Conservation (phyloP, 2,888 invertebrate species). For the Heteromurus nitidus region DNA sequence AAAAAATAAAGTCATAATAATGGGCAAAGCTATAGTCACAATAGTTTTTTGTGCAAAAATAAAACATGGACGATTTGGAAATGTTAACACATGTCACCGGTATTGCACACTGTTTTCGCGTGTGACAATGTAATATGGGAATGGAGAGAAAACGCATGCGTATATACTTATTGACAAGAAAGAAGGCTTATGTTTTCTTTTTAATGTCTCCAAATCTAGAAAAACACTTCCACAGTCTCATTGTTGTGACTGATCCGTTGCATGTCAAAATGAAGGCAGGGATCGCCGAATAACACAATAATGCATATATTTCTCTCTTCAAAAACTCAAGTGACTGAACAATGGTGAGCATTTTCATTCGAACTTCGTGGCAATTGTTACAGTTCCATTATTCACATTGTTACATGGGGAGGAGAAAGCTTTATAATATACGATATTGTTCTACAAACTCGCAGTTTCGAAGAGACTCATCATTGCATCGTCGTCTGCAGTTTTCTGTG, state of each 20-base stretch:
- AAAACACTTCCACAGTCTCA: too few species aligned
- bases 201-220: too few species aligned
- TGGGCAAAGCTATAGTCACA: too few species aligned
- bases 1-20: too few species aligned
- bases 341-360: not conserved
- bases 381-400: not conserved
- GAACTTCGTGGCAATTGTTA: not conserved
- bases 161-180: too few species aligned
- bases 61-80: not conserved
- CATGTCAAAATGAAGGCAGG: not conserved
- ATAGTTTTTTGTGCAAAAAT: not conserved
- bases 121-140: too few species aligned
- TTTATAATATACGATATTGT: constrained; percentile 41
- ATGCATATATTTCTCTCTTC: too few species aligned
- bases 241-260: too few species aligned
- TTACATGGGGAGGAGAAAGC: constrained; percentile 26
- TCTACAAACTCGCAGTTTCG: constrained; percentile 17
- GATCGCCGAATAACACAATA: too few species aligned
- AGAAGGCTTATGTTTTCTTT: too few species aligned
- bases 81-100: not conserved
- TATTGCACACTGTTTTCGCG: not conserved
- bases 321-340: constrained; percentile 16
- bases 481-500: too few species aligned
- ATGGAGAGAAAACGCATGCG: too few species aligned
- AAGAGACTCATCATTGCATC: not conserved